Evolutionary conservation across 2,888 invertebrate species (phyloP), one percentile per base, ranked within the genome.

Genomic region (Suillia variegata): DNA sequence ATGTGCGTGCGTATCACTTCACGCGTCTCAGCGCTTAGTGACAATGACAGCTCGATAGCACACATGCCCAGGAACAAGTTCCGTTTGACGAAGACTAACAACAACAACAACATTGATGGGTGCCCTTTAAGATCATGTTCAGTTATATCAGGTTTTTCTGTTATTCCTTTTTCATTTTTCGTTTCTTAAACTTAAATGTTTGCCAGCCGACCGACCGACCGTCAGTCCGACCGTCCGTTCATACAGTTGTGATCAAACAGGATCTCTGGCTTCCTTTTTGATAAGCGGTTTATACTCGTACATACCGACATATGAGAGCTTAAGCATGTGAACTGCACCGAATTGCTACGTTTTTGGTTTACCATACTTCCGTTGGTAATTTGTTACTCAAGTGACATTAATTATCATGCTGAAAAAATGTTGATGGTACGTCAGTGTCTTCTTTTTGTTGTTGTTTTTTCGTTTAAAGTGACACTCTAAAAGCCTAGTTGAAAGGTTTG

Each of bases 321-420:
- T 38, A 10, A 13, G 38, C 15, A 5, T 3, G 3, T 38, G 38
- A 8, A 10, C 3, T 5, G 15, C 45, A 5, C 45, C 4, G 45
- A 18, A n/a, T n/a, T 4, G 10, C 45, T 18, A 6, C 3, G 45
- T 45, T n/a, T n/a, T n/a, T 45, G 45, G 45, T 58, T 63, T 53
- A 15, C 24, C 61, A 59, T 56, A 65, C 57, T 63, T 65, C 65
- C 65, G 65, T 63, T 63, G 61, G 63, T 60, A 63, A 65, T 65
- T 65, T 65, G 63, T 63, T 65, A 26, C 55, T 55, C 61, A 60
- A 61, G 59, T 63, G 65, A 65, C 65, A 63, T 63, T 62, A 61
- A 65, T 63, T 65, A 65, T 63, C 57, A 61, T 58, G 56, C 64
- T 62, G 60, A 53, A 62, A 56, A 51, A 59, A n/a, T n/a, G n/a